Conservation (phyloP, 2,113 vertebrate genomes). For the Chlorodrepanis virens region DNA sequence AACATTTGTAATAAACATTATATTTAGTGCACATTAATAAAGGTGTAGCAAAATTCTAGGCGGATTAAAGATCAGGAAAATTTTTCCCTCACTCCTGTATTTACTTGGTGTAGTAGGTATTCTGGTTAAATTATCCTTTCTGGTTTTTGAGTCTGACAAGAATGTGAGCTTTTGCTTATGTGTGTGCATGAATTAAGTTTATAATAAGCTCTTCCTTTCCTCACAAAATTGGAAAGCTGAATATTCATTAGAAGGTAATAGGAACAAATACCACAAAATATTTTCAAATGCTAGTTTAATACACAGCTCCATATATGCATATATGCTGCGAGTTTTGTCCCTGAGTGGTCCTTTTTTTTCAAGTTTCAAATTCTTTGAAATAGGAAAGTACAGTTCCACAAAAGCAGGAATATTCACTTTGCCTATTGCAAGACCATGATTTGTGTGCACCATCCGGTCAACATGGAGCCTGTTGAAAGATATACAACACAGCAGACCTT, state of each 20-base stretch:
- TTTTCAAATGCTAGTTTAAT: neutral
- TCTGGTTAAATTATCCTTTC: constrained; percentile 26
- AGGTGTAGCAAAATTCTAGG: neutral
- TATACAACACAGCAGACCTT: neutral
- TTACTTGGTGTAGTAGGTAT: neutral
- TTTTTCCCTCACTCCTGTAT: neutral
- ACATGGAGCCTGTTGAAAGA: neutral
- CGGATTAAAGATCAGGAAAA: neutral
- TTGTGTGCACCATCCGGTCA: neutral
- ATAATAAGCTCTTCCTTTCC: neutral
- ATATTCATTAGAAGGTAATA: neutral
- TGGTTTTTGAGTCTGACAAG: neutral
- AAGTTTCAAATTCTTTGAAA: neutral
- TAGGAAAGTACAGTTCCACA: neutral
- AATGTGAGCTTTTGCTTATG: neutral
- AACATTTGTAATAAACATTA: neutral
- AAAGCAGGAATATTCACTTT: neutral
- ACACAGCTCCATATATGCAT: neutral
- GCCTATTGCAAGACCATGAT: neutral
- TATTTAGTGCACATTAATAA: neutral
- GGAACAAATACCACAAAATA: neutral
- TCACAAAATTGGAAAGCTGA: neutral
- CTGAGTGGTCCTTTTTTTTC: neutral
- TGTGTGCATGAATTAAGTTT: neutral
- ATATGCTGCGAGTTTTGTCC: neutral